These are phyloP conservation scores for Silurus aristotelis DNA, from an alignment of 2,797 vertebrate species.

Conservation along the genomic window DNA sequence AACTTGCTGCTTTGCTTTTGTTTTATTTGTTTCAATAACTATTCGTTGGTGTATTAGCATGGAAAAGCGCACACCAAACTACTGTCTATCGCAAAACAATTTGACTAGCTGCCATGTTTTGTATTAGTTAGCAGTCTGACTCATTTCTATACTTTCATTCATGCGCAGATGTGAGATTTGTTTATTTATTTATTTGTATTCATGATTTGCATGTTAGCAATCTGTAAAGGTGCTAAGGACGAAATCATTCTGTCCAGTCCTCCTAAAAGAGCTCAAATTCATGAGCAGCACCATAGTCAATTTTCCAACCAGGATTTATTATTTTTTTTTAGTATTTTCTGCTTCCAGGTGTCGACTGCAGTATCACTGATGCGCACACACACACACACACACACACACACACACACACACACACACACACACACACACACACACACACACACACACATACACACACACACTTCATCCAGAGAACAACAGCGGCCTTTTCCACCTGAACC, in stretches of 20 bases:
- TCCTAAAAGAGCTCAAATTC: not conserved
- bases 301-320: not conserved
- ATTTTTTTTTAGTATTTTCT: conserved; percentile 3
- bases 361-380: not conserved
- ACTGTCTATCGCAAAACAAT: not conserved
- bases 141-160: not conserved
- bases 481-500: conserved; percentile 24
- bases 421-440: not conserved
- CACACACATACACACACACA: conserved; percentile 1
- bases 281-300: not conserved
- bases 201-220: not conserved
- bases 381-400: not conserved
- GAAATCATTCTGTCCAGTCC: conserved; percentile 2
- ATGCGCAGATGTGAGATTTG: not conserved
- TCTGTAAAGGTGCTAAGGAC: not conserved
- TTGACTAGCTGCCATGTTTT: too few species aligned
- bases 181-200: not conserved
- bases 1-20: too few species aligned
- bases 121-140: not conserved
- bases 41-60: not conserved
- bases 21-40: too few species aligned
- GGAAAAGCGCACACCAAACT: not conserved
- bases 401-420: not conserved
- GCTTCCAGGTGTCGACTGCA: conserved; percentile 28
- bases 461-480: conserved; percentile 25